phyloP scores from a whole-genome alignment of 2,797 vertebrate genomes.

The Steatocranus sp. region DNA sequence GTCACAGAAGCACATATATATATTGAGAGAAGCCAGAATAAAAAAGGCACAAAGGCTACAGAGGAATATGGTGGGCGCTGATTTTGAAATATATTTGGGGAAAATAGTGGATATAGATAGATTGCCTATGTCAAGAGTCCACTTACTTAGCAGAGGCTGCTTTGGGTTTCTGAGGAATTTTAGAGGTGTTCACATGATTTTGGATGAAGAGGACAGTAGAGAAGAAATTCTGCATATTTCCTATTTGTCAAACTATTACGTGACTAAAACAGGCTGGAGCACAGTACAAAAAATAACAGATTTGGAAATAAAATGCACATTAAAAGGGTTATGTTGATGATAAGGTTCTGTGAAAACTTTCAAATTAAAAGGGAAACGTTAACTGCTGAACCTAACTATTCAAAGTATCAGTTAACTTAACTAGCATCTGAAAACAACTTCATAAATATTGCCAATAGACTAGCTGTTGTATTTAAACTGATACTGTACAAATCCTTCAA shows the following conservation, averaged over 20 bases:
- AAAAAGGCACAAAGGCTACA: background rate
- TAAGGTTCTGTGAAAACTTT: background rate
- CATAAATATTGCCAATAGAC: background rate
- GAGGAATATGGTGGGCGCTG: background rate
- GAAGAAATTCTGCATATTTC: background rate
- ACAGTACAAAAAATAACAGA: background rate
- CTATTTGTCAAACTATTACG: background rate
- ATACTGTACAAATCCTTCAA: background rate
- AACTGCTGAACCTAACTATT: background rate
- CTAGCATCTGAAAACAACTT: background rate
- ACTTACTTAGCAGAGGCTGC: background rate
- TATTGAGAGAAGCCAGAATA: background rate
- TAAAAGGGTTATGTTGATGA: background rate
- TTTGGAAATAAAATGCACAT: background rate
- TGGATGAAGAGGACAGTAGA: background rate
- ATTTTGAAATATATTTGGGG: background rate
- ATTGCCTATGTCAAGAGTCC: background rate
- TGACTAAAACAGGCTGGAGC: background rate
- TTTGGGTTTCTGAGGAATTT: background rate
- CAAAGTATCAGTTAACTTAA: background rate
- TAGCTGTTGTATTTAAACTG: background rate
- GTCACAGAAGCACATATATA: background rate
- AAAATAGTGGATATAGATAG: background rate
- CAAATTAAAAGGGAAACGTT: background rate
- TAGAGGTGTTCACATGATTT: background rate